phyloP scores from a whole-genome alignment of 2,888 invertebrate genomes.

The Lagria hirta region DNA sequence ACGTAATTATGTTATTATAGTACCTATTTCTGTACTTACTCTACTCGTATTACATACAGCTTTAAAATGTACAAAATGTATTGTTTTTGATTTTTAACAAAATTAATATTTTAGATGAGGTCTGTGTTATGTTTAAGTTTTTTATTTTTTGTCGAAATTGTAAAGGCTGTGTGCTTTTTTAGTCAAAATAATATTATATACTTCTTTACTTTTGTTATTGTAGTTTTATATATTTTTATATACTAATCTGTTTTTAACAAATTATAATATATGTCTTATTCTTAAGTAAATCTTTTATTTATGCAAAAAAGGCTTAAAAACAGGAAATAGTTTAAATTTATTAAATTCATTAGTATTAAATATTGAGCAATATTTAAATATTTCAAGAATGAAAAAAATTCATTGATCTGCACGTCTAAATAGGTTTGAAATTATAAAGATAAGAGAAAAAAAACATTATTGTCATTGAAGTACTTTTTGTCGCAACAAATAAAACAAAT shows the following conservation, averaged over 20 bases:
- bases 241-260: constrained; percentile 27
- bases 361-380: no score
- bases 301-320: no score
- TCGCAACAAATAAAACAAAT: no score
- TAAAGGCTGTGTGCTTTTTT: constrained; percentile 49
- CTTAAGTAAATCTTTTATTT: no score
- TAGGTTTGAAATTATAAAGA: no score
- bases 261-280: constrained; percentile 23
- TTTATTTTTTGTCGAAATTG: constrained; percentile 23
- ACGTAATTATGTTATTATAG: constrained; percentile 19
- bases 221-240: constrained; percentile 34
- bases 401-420: no score
- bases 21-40: neutral
- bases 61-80: constrained; percentile 20
- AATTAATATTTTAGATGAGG: constrained; percentile 6
- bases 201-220: constrained; percentile 41
- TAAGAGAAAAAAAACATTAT: no score
- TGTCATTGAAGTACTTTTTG: no score
- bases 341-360: no score
- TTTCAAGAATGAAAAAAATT: no score
- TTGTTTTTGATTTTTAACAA: constrained; percentile 3
- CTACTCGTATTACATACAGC: no score
- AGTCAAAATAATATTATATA: constrained; percentile 43
- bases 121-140: constrained; percentile 11
- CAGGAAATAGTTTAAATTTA: no score